Conservation (phyloP, 1,140 invertebrate genomes). For the Hermetia illucens region DNA sequence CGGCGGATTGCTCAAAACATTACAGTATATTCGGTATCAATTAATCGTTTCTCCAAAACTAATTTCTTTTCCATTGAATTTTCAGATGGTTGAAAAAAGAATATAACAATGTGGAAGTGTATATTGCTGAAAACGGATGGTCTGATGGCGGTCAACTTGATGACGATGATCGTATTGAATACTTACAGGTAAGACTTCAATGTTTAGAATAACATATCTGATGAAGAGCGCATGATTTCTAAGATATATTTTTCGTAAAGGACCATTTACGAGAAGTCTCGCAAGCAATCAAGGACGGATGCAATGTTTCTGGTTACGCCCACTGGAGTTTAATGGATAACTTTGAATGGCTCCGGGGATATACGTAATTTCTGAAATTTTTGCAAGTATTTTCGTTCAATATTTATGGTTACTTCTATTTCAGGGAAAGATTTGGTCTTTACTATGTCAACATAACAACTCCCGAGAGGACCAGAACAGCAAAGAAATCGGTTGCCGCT, state of each 20-base stretch:
- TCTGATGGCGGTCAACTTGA: conserved; percentile 34
- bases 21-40: not conserved
- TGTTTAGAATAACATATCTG: too few relatives aligned
- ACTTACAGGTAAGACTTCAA: conserved; percentile 11
- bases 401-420: conserved; percentile 2
- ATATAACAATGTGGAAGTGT: conserved; percentile 45
- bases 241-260: too few relatives aligned
- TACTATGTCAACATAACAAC: conserved; percentile 9
- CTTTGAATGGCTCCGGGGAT: conserved; percentile 62
- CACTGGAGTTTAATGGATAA: conserved; percentile 67
- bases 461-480: conserved; percentile 6
- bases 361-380: conserved; percentile 39
- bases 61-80: not conserved
- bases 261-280: conserved; percentile 48
- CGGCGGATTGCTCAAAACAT: conserved; percentile 17
- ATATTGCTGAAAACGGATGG: conserved; percentile 59
- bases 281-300: conserved; percentile 46
- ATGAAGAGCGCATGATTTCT: too few relatives aligned
- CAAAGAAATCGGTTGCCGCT: conserved; percentile 10
- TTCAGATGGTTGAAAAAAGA: conserved; percentile 44
- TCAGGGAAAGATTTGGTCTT: conserved; percentile 13
- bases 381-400: conserved; percentile 1
- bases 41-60: not conserved
- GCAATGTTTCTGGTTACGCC: conserved; percentile 49
- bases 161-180: conserved; percentile 35